Conservation (phyloP, 2,113 vertebrate genomes). For the Cygnus atratus region DNA sequence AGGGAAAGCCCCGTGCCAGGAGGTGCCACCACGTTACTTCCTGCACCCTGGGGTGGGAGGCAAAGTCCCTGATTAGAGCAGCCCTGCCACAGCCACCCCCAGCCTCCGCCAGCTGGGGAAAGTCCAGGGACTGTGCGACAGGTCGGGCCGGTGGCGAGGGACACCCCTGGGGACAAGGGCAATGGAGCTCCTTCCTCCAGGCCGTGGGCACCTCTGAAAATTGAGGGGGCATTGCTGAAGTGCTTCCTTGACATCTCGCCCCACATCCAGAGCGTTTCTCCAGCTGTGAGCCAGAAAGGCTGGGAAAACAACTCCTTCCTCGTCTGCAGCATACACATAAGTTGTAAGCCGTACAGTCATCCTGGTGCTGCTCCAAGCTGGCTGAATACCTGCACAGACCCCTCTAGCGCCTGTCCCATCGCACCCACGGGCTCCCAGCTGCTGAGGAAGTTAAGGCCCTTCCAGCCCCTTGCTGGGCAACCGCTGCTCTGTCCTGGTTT, state of each 20-base stretch:
- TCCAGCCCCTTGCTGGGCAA: neutral
- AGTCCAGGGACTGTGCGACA: neutral
- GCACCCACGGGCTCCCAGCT: conserved; percentile 15
- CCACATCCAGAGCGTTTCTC: neutral
- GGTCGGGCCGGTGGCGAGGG: accelerated
- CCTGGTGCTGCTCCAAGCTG: neutral
- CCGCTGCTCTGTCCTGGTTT: conserved; percentile 24
- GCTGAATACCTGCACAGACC: neutral
- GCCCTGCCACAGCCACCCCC: neutral
- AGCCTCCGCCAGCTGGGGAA: neutral
- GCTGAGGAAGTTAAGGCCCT: conserved; percentile 23
- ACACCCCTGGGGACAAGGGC: neutral
- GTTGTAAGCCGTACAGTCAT: neutral
- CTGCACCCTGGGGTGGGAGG: neutral
- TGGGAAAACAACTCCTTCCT: conserved; percentile 40
- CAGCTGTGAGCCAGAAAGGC: conserved; percentile 36
- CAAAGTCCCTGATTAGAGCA: neutral
- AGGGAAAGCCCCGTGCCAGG: neutral
- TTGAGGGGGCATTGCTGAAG: neutral
- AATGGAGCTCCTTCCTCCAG: neutral
- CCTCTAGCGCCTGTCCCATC: neutral
- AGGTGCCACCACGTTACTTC: neutral
- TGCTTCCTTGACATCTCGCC: neutral
- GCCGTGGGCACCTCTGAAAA: neutral
- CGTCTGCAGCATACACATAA: neutral